A percentile compares a stretch with the other conserved stretches of the same genome.
Conservation (phyloP, 2,797 vertebrate genomes). For the Sandelia bainsii region DNA sequence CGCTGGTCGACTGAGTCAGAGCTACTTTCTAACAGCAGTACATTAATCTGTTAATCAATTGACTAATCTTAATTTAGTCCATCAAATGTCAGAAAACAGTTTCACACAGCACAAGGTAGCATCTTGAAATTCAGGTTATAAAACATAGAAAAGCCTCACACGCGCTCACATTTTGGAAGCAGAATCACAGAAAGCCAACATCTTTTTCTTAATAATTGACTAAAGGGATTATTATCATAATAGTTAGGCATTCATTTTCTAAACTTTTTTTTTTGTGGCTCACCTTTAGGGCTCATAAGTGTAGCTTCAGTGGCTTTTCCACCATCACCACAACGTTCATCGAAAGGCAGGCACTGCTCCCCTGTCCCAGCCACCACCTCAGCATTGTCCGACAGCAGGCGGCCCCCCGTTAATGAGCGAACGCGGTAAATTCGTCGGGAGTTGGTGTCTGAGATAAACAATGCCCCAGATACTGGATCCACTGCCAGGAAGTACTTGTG, state of each 20-base stretch:
- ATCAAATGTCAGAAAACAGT: too few relatives aligned
- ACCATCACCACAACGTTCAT: conserved; percentile 97
- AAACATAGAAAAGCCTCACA: too few relatives aligned
- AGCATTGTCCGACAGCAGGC: conserved; percentile 92
- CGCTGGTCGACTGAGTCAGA: too few relatives aligned
- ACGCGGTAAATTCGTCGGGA: conserved; percentile 94
- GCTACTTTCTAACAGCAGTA: too few relatives aligned
- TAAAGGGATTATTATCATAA: neutral
- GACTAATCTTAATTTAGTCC: too few relatives aligned
- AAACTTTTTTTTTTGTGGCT: conserved; percentile 24
- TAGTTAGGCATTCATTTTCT: neutral
- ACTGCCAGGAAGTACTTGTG: conserved; percentile 99
- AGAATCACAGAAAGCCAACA: neutral
- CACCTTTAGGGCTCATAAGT: conserved; percentile 98
- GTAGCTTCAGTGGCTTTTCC: conserved; percentile 98
- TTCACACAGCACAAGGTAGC: neutral
- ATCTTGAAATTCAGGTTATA: too few relatives aligned
- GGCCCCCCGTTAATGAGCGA: conserved; percentile 89
- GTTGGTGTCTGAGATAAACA: conserved; percentile 98
- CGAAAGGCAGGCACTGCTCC: conserved; percentile 95
- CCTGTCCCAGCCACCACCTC: conserved; percentile 96
- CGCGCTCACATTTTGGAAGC: neutral
- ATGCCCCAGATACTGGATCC: conserved; percentile 94
- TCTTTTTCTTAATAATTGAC: neutral
- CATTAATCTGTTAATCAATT: too few relatives aligned